These are phyloP conservation scores for Elephas maximus DNA, from an alignment of 2,113 vertebrate species.

Conservation along the genomic window DNA sequence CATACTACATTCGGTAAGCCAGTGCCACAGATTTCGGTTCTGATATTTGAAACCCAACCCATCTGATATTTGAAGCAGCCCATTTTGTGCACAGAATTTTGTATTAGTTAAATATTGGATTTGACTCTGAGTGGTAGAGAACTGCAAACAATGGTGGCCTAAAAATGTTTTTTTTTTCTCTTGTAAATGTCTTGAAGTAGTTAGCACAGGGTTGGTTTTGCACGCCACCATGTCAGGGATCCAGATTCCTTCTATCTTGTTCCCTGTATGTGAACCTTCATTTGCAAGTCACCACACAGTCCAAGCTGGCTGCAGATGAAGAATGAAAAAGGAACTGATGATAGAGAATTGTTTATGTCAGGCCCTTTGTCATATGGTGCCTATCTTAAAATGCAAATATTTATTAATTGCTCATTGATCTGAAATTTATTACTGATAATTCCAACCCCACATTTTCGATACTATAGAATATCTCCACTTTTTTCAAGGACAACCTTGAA, in stretches of 20 bases:
- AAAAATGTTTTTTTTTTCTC: not conserved
- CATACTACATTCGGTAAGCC: not conserved
- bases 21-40: not conserved
- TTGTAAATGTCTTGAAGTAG: not conserved
- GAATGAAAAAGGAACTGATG: not conserved
- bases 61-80: not conserved
- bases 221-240: not conserved
- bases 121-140: conserved; percentile 29
- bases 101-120: not conserved
- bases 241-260: not conserved
- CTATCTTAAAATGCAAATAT: conserved; percentile 25
- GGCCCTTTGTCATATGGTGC: not conserved
- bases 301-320: not conserved
- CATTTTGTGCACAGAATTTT: not conserved
- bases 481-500: conserved; percentile 33
- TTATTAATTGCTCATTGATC: not conserved
- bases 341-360: not conserved
- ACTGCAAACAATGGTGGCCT: not conserved
- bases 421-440: conserved; percentile 32
- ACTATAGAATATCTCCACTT: not conserved
- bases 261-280: not conserved
- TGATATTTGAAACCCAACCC: not conserved
- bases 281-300: not conserved
- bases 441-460: conserved; percentile 33
- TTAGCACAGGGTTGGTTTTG: not conserved